phyloP scores from a whole-genome alignment of 2,888 invertebrate genomes.

The Mimachlamys varia region DNA sequence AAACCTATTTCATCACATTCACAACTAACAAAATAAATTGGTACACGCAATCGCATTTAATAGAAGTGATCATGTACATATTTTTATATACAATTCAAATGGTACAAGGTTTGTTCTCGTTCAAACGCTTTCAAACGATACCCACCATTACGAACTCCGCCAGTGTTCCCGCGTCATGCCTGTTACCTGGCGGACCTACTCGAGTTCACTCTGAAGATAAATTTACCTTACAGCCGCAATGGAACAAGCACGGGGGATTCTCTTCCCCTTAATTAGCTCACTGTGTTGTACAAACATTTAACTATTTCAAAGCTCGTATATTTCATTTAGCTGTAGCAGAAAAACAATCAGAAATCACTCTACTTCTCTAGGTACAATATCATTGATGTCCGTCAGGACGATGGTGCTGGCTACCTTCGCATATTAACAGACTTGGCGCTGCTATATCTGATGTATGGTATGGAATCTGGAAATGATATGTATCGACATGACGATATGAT shows the following conservation, averaged over 20 bases:
- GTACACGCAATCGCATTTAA: constrained; percentile 5
- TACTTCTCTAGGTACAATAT: too few relatives aligned
- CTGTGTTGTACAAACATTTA: not conserved
- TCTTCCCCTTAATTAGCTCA: not conserved
- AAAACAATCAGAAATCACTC: not conserved
- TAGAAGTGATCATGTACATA: not conserved
- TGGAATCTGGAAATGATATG: constrained; percentile 27
- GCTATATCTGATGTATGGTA: not conserved
- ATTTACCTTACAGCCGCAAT: not conserved
- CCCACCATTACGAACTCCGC: not conserved
- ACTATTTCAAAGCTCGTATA: not conserved
- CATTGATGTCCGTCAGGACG: too few relatives aligned
- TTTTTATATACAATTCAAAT: not conserved
- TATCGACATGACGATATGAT: not conserved
- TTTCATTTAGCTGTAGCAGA: not conserved
- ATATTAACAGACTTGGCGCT: not conserved
- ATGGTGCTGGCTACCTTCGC: not conserved
- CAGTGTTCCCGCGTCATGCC: not conserved
- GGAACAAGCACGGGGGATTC: not conserved
- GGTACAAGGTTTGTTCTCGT: not conserved
- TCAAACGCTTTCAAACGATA: not conserved
- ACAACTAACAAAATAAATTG: not conserved
- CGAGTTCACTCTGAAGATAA: not conserved
- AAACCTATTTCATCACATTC: too few relatives aligned
- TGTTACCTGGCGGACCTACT: not conserved